Conservation (phyloP, 2,888 invertebrate species). For the Taphrorychus bicolor region DNA sequence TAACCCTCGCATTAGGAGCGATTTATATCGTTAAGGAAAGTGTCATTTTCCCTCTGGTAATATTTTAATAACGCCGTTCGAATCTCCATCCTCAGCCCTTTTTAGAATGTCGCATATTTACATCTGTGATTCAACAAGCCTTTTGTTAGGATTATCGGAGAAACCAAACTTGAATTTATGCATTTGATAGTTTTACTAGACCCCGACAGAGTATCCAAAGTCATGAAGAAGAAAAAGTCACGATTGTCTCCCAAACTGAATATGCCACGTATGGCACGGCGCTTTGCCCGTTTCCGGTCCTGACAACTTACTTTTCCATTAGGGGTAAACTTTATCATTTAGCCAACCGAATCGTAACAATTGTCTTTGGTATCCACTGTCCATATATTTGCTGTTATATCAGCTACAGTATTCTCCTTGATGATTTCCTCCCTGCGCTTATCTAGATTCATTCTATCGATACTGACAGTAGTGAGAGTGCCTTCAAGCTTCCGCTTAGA, state of each 20-base stretch:
- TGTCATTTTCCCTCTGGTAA: conserved; percentile 51
- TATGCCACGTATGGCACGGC: too few species aligned
- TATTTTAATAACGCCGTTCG: conserved; percentile 48
- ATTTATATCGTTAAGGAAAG: conserved; percentile 49
- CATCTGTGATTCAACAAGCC: conserved; percentile 41
- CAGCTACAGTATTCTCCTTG: conserved; percentile 59
- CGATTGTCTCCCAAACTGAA: too few species aligned
- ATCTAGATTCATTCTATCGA: conserved; percentile 64
- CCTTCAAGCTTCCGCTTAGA: conserved; percentile 79
- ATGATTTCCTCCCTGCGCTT: conserved; percentile 69
- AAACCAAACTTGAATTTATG: background rate
- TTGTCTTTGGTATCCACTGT: too few species aligned
- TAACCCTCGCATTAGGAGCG: conserved; percentile 44
- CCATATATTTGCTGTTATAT: too few species aligned
- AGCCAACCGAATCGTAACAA: too few species aligned
- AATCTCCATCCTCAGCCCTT: conserved; percentile 34
- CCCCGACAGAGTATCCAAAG: too few species aligned
- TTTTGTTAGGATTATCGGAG: conserved; percentile 10
- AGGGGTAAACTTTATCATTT: too few species aligned
- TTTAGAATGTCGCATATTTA: conserved; percentile 46
- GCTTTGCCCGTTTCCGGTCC: too few species aligned
- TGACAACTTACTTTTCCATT: too few species aligned
- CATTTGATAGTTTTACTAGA: background rate
- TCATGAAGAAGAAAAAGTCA: too few species aligned
- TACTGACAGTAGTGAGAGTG: conserved; percentile 79